Percentiles rank a stretch among this genome's conserved stretches.
These are phyloP conservation scores for Nephrocerus scutellatus DNA, from an alignment of 2,888 invertebrate genomes.

Conservation along the genomic window DNA sequence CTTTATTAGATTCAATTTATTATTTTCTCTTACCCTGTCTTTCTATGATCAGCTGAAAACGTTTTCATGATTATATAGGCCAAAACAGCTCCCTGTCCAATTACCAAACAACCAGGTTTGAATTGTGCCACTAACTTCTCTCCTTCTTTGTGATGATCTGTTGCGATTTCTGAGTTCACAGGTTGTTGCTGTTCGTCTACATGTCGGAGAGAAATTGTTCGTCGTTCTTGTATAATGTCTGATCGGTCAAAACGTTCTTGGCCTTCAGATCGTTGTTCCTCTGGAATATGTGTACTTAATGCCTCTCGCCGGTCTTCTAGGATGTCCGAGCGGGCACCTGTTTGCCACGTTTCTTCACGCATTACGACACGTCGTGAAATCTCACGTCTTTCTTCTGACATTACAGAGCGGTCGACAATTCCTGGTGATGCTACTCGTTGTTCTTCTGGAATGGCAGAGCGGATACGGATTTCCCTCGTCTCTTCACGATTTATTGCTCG, in stretches of 20 bases:
- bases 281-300: not conserved
- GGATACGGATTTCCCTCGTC: not conserved
- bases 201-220: slow-evolving; percentile 1
- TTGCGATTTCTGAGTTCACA: not conserved
- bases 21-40: slow-evolving; percentile 21
- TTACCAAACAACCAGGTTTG: slow-evolving; percentile 17
- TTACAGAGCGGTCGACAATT: not conserved
- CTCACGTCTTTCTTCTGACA: not conserved
- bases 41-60: slow-evolving; percentile 17
- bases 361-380: not conserved
- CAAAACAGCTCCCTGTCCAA: slow-evolving; percentile 24
- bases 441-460: not conserved
- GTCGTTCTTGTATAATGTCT: not conserved
- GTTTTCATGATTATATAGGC: slow-evolving; percentile 23
- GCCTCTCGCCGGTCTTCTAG: slow-evolving; percentile 1
- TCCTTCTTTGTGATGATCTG: not conserved
- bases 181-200: not conserved
- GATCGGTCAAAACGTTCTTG: slow-evolving; percentile 1
- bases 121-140: not conserved
- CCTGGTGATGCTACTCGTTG: not conserved
- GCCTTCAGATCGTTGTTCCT: not conserved
- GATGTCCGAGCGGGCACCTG: not conserved
- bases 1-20: not conserved
- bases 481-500: not conserved
- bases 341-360: not conserved